Conservation (phyloP, 2,113 vertebrate species). For the Engystomops pustulosus region DNA sequence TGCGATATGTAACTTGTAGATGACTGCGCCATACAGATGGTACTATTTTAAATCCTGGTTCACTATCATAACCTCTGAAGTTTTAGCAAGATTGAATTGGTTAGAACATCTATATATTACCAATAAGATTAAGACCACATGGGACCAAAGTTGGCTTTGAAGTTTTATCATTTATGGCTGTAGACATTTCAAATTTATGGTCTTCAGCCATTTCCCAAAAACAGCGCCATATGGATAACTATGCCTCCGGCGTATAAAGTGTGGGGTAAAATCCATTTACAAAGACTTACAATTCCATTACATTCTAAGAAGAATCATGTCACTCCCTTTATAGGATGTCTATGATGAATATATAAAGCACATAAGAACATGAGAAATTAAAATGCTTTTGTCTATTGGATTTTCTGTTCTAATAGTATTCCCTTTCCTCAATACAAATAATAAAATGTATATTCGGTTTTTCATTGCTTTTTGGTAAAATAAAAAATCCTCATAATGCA, state of each 20-base stretch:
- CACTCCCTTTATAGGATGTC: too few species aligned
- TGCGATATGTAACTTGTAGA: not conserved
- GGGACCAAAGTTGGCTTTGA: not conserved
- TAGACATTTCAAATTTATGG: not conserved
- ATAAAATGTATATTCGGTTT: too few species aligned
- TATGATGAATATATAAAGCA: too few species aligned
- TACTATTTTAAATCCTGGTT: not conserved
- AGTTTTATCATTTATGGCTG: conserved; percentile 6
- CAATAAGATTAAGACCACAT: conserved; percentile 4
- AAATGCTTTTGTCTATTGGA: too few species aligned
- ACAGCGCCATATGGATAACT: not conserved
- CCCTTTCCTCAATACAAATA: too few species aligned
- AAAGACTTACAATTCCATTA: not conserved
- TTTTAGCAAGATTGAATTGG: not conserved
- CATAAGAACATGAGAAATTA: too few species aligned
- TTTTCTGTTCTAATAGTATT: too few species aligned
- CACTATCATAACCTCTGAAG: not conserved
- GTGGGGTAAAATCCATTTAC: not conserved
- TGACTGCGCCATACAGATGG: not conserved
- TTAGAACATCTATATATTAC: not conserved
- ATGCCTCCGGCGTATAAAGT: not conserved
- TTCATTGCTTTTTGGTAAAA: too few species aligned
- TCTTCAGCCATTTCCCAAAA: not conserved
- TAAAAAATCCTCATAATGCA: too few species aligned
- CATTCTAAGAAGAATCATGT: not conserved